Evolutionary conservation across 2,113 vertebrate genomes (phyloP).

Genomic region (Reinhardtius hippoglossoides): DNA sequence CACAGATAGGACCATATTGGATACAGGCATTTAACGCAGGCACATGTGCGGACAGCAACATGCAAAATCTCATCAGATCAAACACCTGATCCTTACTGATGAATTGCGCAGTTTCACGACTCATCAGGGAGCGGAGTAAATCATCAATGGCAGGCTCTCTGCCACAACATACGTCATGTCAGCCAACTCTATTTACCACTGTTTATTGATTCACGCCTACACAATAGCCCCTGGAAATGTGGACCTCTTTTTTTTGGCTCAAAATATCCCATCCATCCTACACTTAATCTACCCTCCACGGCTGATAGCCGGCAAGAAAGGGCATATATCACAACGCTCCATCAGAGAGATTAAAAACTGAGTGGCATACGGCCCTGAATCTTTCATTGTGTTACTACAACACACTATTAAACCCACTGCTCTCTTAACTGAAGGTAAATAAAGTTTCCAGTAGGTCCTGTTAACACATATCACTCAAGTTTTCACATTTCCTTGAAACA

Average conservation of each 20-base stretch:
- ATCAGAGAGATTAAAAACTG: constrained; percentile 31
- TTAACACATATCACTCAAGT: neutral
- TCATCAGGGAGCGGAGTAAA: constrained; percentile 55
- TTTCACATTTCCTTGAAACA: neutral
- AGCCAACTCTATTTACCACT: constrained; percentile 55
- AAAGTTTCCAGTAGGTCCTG: neutral
- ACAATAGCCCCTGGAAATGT: constrained; percentile 49
- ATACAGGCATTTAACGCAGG: constrained; percentile 25
- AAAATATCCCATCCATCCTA: constrained; percentile 27
- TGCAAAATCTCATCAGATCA: constrained; percentile 42
- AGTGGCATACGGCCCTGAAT: neutral
- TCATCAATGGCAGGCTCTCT: constrained; percentile 49
- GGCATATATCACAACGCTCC: constrained; percentile 11
- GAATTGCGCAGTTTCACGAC: constrained; percentile 53
- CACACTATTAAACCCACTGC: neutral
- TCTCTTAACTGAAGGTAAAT: neutral
- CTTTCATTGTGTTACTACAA: constrained; percentile 11
- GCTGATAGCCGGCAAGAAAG: constrained; percentile 4
- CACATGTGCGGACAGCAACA: constrained; percentile 2
- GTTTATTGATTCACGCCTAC: constrained; percentile 56
- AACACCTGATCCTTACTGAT: constrained; percentile 65
- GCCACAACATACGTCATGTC: constrained; percentile 60
- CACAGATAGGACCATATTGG: constrained; percentile 44
- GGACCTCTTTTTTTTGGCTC: constrained; percentile 21
- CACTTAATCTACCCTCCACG: constrained; percentile 31